phyloP scores from a whole-genome alignment of 2,888 invertebrate genomes.

The Drosophila falleni region DNA sequence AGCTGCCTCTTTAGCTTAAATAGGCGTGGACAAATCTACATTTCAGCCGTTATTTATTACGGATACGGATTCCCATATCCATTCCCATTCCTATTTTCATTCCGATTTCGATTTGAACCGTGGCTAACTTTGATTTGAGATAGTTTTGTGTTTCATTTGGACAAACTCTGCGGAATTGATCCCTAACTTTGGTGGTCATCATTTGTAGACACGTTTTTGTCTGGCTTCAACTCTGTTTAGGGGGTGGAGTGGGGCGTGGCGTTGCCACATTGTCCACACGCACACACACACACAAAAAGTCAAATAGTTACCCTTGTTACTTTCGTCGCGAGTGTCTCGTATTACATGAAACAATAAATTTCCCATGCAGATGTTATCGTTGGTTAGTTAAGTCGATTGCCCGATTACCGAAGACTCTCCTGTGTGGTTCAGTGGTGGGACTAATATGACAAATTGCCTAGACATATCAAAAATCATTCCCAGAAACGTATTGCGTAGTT shows the following conservation, averaged over 20 bases:
- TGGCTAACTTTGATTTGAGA: conserved; percentile 66
- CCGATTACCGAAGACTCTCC: conserved; percentile 21
- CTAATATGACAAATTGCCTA: conserved; percentile 27
- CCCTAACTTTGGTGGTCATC: conserved; percentile 56
- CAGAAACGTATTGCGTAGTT: conserved; percentile 4
- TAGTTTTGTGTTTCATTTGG: conserved; percentile 53
- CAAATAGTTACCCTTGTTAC: conserved; percentile 65
- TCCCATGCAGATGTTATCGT: conserved; percentile 54
- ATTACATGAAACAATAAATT: conserved; percentile 65
- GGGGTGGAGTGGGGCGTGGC: conserved; percentile 21
- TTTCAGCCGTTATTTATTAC: conserved; percentile 67
- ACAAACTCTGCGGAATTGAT: conserved; percentile 16
- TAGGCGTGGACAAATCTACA: conserved; percentile 70
- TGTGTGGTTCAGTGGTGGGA: conserved; percentile 10
- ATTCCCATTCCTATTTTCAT: conserved; percentile 8
- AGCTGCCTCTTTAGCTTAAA: conserved; percentile 52
- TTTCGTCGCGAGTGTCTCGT: conserved; percentile 47
- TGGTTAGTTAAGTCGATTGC: conserved; percentile 40
- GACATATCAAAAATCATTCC: background rate
- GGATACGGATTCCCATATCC: conserved; percentile 6
- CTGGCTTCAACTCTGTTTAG: conserved; percentile 26
- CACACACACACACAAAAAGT: conserved; percentile 42
- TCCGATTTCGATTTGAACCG: conserved; percentile 23
- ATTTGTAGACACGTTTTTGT: conserved; percentile 66
- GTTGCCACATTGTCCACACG: conserved; percentile 2